These are phyloP conservation scores for Sus cebifrons DNA, from an alignment of 2,797 vertebrate species.

Conservation along the genomic window DNA sequence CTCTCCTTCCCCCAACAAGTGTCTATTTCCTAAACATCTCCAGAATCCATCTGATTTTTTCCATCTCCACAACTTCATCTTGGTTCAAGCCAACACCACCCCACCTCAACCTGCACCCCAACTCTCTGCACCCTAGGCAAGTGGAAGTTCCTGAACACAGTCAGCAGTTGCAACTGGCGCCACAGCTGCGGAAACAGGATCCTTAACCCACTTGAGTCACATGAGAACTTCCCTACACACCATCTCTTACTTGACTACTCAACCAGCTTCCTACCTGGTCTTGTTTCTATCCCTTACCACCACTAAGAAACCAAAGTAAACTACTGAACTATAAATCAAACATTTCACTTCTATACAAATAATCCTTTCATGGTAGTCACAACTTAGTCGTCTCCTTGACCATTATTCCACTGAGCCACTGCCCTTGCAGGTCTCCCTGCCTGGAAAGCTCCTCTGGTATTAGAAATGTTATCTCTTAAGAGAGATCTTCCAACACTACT, in stretches of 20 bases:
- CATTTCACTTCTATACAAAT: not conserved
- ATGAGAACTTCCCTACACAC: not conserved
- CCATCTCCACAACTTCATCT: not conserved
- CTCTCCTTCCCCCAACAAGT: not conserved
- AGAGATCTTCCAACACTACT: not conserved
- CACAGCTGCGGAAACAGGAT: too few species aligned
- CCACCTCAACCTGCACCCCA: too few species aligned
- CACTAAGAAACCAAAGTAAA: constrained; percentile 19
- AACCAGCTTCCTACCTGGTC: not conserved
- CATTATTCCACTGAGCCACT: not conserved
- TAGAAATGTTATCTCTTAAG: constrained; percentile 37
- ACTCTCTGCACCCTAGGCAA: too few species aligned
- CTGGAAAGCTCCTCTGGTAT: not conserved
- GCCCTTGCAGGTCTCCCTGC: not conserved
- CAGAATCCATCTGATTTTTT: constrained; percentile 8
- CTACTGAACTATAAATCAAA: not conserved
- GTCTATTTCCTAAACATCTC: constrained; percentile 15
- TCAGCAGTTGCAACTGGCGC: too few species aligned
- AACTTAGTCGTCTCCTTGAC: not conserved
- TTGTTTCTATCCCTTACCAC: not conserved
- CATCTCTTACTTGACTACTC: not conserved
- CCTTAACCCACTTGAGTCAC: too few species aligned
- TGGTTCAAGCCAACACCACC: not conserved
- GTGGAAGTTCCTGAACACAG: too few species aligned
- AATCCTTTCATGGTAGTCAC: not conserved